A percentile compares a stretch with the other conserved stretches of the same genome.
Evolutionary conservation across 1,140 invertebrate genomes (phyloP).

Genomic region (Danaus plexippus): DNA sequence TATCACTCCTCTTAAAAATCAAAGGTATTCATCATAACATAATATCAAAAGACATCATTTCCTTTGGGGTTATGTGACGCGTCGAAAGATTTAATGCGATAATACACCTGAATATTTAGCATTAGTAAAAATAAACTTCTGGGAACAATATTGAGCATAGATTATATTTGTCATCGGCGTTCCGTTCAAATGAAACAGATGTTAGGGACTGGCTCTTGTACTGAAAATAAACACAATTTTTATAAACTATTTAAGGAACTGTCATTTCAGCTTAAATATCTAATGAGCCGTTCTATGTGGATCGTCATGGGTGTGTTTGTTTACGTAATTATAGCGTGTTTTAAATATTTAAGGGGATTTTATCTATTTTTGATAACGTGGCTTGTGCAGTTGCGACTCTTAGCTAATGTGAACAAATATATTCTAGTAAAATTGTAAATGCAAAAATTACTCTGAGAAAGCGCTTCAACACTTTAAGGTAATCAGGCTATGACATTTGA

Average conservation of each 20-base stretch:
- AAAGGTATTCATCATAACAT: constrained; percentile 11
- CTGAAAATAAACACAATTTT: constrained; percentile 46
- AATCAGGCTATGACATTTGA: too few species aligned
- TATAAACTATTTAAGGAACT: constrained; percentile 51
- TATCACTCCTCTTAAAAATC: background rate
- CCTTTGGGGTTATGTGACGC: too few species aligned
- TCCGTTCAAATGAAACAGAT: constrained; percentile 21
- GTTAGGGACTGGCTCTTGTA: constrained; percentile 21
- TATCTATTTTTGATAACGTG: background rate
- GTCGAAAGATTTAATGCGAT: too few species aligned
- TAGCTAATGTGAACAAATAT: too few species aligned
- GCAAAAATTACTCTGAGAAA: too few species aligned
- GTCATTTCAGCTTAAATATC: constrained; percentile 55
- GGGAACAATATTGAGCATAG: constrained; percentile 57
- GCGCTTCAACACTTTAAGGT: too few species aligned
- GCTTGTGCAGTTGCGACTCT: too few species aligned
- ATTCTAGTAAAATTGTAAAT: too few species aligned
- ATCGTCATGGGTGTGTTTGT: constrained; percentile 42
- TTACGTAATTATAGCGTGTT: constrained; percentile 45
- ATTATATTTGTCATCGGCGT: constrained; percentile 66
- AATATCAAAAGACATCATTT: constrained; percentile 58
- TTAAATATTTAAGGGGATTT: constrained; percentile 6
- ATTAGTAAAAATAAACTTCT: constrained; percentile 65
- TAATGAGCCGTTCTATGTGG: constrained; percentile 59
- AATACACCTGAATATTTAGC: constrained; percentile 60